Evolutionary conservation across 2,797 vertebrate species (phyloP).

Genomic region (Sylvia borin): DNA sequence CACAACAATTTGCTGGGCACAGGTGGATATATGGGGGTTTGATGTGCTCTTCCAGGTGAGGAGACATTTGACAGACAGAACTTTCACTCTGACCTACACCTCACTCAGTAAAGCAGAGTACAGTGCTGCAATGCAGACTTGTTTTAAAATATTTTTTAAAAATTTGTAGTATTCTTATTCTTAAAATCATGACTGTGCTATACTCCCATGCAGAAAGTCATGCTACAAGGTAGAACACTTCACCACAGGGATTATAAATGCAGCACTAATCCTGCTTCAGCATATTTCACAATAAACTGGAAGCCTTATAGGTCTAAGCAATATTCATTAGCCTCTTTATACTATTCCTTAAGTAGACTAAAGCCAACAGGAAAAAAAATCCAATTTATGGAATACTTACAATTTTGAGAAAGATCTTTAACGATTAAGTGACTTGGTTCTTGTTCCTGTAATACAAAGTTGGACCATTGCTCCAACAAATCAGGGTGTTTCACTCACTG

Average conservation of each 20-base stretch:
- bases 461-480: background rate
- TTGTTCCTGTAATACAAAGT: constrained; percentile 3
- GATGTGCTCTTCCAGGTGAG: accelerated
- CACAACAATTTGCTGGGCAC: background rate
- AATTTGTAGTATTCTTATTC: background rate
- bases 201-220: background rate
- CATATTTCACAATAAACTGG: background rate
- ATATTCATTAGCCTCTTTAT: background rate
- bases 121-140: background rate
- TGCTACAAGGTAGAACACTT: background rate
- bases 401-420: constrained; percentile 10
- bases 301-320: background rate
- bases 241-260: background rate
- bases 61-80: background rate
- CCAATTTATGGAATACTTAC: constrained; percentile 11
- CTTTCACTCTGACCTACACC: background rate
- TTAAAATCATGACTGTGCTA: background rate
- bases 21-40: background rate
- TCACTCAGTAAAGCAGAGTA: background rate
- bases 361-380: background rate
- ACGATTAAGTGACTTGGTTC: background rate
- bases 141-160: background rate
- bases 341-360: background rate
- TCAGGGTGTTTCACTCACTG: background rate
- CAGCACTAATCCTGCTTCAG: background rate